Conservation (phyloP, 2,888 invertebrate species). For the Dioctria linearis region DNA sequence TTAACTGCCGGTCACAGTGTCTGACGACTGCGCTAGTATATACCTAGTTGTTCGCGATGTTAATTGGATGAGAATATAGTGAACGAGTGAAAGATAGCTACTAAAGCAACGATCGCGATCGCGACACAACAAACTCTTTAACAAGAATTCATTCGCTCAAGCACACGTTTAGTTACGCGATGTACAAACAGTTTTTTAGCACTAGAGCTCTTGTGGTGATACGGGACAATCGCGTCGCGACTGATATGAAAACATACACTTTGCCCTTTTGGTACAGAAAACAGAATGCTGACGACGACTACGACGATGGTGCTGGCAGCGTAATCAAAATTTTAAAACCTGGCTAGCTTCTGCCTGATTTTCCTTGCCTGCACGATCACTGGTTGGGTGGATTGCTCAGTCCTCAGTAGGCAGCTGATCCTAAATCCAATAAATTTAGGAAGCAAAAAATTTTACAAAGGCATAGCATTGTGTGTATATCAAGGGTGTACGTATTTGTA, state of each 20-base stretch:
- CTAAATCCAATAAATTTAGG: conserved; percentile 12
- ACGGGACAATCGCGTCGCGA: background rate
- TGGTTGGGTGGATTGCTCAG: conserved; percentile 9
- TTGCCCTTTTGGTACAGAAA: conserved; percentile 30
- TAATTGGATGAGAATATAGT: conserved; percentile 9
- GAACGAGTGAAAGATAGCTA: background rate
- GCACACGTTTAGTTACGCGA: conserved; percentile 1
- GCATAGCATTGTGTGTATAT: too few species aligned
- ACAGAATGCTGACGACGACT: background rate
- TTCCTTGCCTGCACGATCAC: background rate
- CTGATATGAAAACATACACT: conserved; percentile 37
- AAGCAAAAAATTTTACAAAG: conserved; percentile 7
- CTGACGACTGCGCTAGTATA: conserved; percentile 29
- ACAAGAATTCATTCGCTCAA: background rate
- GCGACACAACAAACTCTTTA: conserved; percentile 33
- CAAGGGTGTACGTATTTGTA: too few species aligned
- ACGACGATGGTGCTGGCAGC: too few species aligned
- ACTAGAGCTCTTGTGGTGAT: background rate
- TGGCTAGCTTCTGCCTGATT: too few species aligned
- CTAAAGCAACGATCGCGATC: background rate
- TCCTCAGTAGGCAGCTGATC: conserved; percentile 33
- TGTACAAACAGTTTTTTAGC: conserved; percentile 18
- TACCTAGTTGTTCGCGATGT: background rate
- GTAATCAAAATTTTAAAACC: too few species aligned
- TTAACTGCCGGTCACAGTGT: conserved; percentile 36